Evolutionary conservation across 2,113 vertebrate genomes (phyloP).

Genomic region (Otocyon megalotis): DNA sequence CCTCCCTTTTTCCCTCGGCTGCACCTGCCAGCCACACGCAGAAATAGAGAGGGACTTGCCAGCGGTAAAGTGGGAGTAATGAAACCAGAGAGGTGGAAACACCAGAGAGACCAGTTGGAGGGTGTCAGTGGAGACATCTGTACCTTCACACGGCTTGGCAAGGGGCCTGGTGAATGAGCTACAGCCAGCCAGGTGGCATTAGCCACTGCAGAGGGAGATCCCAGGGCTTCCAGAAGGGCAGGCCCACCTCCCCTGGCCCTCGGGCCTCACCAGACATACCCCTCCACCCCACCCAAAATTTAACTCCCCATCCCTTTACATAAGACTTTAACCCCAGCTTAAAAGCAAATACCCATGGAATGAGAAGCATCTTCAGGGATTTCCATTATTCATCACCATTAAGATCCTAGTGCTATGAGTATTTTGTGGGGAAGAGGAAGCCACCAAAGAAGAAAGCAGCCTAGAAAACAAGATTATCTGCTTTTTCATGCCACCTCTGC

Average conservation of each 20-base stretch:
- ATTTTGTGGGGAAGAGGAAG: neutral
- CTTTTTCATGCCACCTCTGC: accelerated
- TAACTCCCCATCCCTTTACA: neutral
- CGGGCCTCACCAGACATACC: too few species aligned
- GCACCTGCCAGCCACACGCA: neutral
- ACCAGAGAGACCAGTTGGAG: neutral
- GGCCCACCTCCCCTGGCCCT: too few species aligned
- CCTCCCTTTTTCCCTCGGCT: neutral
- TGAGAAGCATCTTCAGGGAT: neutral
- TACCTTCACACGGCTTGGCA: neutral
- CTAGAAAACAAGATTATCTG: neutral
- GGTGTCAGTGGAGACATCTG: neutral
- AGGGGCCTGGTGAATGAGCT: neutral
- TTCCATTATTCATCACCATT: neutral
- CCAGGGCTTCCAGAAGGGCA: neutral
- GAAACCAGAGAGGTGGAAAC: neutral
- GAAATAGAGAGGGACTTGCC: neutral
- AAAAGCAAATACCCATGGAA: neutral
- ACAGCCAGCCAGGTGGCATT: neutral
- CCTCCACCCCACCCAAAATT: neutral
- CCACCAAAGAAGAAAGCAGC: neutral
- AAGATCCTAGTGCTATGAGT: neutral
- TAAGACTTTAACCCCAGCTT: neutral
- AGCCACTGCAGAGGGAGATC: neutral
- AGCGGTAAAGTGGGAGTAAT: neutral